A percentile compares a stretch with the other conserved stretches of the same genome.
These are phyloP conservation scores for Alligator sinensis DNA, from an alignment of 2,113 vertebrate species.

Conservation along the genomic window DNA sequence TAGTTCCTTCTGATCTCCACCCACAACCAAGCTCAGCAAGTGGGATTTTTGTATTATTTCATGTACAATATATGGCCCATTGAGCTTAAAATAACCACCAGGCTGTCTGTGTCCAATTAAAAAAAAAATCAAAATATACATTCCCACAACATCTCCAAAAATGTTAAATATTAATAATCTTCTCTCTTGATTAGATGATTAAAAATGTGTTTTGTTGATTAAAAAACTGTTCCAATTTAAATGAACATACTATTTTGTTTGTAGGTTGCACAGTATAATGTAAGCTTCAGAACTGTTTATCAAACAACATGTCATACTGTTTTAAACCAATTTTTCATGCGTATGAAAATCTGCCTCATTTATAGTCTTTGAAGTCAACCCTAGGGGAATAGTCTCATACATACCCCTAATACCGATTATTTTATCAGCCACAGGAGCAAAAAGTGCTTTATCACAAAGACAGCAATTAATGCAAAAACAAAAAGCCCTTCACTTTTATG, in stretches of 20 bases:
- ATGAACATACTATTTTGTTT: neutral
- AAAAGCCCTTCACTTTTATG: constrained; percentile 62
- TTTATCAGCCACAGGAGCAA: constrained; percentile 54
- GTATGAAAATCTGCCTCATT: constrained; percentile 30
- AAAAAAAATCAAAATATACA: neutral
- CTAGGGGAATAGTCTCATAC: constrained; percentile 29
- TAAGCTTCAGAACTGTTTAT: constrained; percentile 54
- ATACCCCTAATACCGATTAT: constrained; percentile 42
- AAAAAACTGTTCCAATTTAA: constrained; percentile 19
- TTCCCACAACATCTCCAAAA: neutral
- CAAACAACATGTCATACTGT: constrained; percentile 41
- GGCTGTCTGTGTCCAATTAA: neutral
- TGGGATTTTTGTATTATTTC: neutral
- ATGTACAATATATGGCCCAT: neutral
- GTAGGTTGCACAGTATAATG: neutral
- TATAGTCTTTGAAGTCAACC: constrained; percentile 63
- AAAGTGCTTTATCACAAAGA: constrained; percentile 62
- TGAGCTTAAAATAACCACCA: neutral
- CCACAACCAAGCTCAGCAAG: neutral
- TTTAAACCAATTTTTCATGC: constrained; percentile 51
- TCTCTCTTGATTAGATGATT: neutral
- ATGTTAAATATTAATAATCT: neutral
- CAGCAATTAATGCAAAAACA: constrained; percentile 63
- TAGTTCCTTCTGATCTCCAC: neutral
- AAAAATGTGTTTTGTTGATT: neutral